Percentiles rank a stretch among this genome's conserved stretches.
These are phyloP conservation scores for Orthosia incerta DNA, from an alignment of 2,888 invertebrate genomes.

Conservation along the genomic window DNA sequence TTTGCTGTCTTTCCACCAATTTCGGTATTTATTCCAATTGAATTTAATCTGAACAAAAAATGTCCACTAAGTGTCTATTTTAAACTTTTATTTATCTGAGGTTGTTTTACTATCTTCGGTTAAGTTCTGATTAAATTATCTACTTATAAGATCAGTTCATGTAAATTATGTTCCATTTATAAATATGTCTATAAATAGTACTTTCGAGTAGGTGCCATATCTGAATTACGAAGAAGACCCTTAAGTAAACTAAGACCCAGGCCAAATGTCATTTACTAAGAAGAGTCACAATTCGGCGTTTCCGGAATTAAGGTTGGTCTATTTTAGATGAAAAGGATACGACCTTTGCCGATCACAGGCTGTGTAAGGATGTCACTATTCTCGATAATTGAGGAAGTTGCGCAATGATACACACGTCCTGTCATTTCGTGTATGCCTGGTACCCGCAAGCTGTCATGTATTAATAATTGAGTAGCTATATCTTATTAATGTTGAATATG, in stretches of 20 bases:
- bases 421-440: conserved; percentile 20
- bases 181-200: not conserved
- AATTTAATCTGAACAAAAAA: conserved; percentile 16
- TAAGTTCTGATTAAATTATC: not conserved
- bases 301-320: conserved; percentile 21
- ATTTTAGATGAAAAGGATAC: conserved; percentile 39
- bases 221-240: not conserved
- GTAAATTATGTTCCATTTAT: not conserved
- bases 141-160: not conserved
- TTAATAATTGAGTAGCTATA: conserved; percentile 25
- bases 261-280: conserved; percentile 5
- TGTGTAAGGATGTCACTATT: conserved; percentile 6
- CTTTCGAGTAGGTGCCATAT: not conserved
- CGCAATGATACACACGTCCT: conserved; percentile 25
- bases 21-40: conserved; percentile 18
- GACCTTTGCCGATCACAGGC: conserved; percentile 22
- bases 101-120: not conserved
- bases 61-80: not conserved
- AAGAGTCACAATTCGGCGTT: conserved; percentile 2
- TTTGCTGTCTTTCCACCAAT: conserved; percentile 7
- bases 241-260: conserved; percentile 9
- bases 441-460: conserved; percentile 13
- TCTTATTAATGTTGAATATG: conserved; percentile 4
- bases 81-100: not conserved
- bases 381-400: conserved; percentile 38